phyloP scores from a whole-genome alignment of 2,888 invertebrate species.

The Ornithoptera alexandrae region DNA sequence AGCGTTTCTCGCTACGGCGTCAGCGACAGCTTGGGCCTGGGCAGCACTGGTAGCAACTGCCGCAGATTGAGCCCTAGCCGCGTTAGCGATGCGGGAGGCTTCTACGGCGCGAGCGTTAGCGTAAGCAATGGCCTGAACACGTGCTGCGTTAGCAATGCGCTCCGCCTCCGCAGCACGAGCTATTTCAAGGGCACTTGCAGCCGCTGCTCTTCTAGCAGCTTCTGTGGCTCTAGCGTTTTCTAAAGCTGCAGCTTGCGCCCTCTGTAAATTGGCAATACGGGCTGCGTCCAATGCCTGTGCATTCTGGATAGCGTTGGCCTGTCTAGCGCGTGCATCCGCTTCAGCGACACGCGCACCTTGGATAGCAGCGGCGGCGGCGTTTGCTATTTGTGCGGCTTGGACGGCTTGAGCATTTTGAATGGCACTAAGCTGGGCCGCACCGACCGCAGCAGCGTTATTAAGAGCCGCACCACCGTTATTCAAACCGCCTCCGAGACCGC shows the following conservation, averaged over 20 bases:
- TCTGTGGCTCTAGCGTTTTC: constrained; percentile 70
- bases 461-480: constrained; percentile 50
- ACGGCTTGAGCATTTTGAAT: constrained; percentile 73
- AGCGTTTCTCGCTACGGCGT: constrained; percentile 60
- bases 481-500: constrained; percentile 21
- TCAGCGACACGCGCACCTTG: constrained; percentile 69
- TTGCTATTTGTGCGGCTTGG: constrained; percentile 66
- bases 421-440: constrained; percentile 70
- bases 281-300: constrained; percentile 70
- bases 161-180: constrained; percentile 60
- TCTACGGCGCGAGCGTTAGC: constrained; percentile 69
- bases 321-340: constrained; percentile 66
- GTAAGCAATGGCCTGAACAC: constrained; percentile 67
- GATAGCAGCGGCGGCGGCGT: constrained; percentile 70
- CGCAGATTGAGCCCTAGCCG: constrained; percentile 57
- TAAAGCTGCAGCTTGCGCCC: constrained; percentile 70
- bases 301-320: constrained; percentile 66
- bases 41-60: constrained; percentile 60
- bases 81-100: constrained; percentile 69
- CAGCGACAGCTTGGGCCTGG: constrained; percentile 63
- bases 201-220: constrained; percentile 65
- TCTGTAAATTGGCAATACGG: constrained; percentile 66
- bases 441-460: constrained; percentile 66
- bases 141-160: constrained; percentile 67
- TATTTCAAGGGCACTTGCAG: constrained; percentile 53